Percentiles rank a stretch among this genome's conserved stretches.
These are phyloP conservation scores for Spatulosminthurus flaviceps DNA, from an alignment of 2,888 invertebrate species.

Conservation along the genomic window DNA sequence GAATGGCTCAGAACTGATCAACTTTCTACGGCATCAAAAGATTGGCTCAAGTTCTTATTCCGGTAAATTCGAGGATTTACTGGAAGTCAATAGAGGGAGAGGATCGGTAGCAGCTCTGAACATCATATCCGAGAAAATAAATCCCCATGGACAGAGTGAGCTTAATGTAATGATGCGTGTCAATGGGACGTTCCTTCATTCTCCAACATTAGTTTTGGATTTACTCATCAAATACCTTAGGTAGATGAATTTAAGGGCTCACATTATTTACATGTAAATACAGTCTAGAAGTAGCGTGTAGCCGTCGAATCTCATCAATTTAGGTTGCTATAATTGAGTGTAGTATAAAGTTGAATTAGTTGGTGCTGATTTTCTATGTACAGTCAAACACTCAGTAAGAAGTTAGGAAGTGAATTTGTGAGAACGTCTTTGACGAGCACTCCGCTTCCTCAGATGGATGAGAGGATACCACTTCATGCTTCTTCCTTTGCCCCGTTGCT, in stretches of 20 bases:
- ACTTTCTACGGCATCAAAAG: too few species aligned
- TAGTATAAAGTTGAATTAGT: too few species aligned
- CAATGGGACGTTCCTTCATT: conserved; percentile 83
- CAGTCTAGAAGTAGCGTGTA: too few species aligned
- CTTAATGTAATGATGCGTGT: conserved; percentile 69
- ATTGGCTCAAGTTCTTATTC: conserved; percentile 46
- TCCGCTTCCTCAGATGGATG: neutral
- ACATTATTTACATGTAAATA: too few species aligned
- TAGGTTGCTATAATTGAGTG: too few species aligned
- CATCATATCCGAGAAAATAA: neutral
- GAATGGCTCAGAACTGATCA: neutral
- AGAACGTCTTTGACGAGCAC: neutral
- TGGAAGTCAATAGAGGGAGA: conserved; percentile 42
- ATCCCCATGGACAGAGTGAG: conserved; percentile 63
- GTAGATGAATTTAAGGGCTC: neutral
- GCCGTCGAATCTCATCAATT: too few species aligned
- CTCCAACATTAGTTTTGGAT: conserved; percentile 74
- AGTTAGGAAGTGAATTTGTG: too few species aligned
- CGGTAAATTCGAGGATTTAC: conserved; percentile 61
- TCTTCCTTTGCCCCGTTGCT: conserved; percentile 79
- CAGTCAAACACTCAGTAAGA: too few species aligned
- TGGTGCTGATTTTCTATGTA: too few species aligned
- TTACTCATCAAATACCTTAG: conserved; percentile 16
- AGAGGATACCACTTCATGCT: conserved; percentile 69
- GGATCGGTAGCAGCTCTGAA: conserved; percentile 57